Percentiles rank a stretch among this genome's conserved stretches.
Evolutionary conservation across 2,113 vertebrate species (phyloP).

Genomic region (Oryzias melastigma): DNA sequence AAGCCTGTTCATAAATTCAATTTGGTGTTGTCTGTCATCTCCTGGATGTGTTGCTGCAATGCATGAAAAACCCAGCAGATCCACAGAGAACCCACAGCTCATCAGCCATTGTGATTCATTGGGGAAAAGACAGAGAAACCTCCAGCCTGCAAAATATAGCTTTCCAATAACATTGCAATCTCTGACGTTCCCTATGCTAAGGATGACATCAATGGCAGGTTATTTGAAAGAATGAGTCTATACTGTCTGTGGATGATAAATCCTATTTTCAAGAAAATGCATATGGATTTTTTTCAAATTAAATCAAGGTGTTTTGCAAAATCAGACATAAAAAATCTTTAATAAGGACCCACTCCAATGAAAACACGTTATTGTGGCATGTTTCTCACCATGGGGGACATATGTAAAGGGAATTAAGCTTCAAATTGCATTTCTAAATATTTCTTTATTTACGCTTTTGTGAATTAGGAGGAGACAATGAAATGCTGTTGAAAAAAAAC

Average conservation of each 20-base stretch:
- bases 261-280: background rate
- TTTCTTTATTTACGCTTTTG: too few relatives aligned
- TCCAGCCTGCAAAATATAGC: conserved; percentile 8
- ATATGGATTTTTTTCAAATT: conserved; percentile 6
- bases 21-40: conserved; percentile 74
- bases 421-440: too few relatives aligned
- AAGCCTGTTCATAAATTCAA: conserved; percentile 73
- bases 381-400: too few relatives aligned
- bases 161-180: conserved; percentile 22
- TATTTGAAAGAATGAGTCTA: conserved; percentile 22
- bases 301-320: conserved; percentile 32
- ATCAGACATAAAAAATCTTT: too few relatives aligned
- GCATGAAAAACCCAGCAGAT: conserved; percentile 47
- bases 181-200: conserved; percentile 22
- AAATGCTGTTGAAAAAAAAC: too few relatives aligned
- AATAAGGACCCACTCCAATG: too few relatives aligned
- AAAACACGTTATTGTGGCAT: too few relatives aligned
- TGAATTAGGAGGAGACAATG: too few relatives aligned
- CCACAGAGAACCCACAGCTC: conserved; percentile 66
- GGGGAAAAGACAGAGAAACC: conserved; percentile 35
- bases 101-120: conserved; percentile 42
- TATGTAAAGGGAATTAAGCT: too few relatives aligned
- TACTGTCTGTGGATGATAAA: conserved; percentile 6
- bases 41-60: conserved; percentile 47
- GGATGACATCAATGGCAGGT: conserved; percentile 8